Conservation (phyloP, 2,888 invertebrate species). For the Caenorhabditis sp. region DNA sequence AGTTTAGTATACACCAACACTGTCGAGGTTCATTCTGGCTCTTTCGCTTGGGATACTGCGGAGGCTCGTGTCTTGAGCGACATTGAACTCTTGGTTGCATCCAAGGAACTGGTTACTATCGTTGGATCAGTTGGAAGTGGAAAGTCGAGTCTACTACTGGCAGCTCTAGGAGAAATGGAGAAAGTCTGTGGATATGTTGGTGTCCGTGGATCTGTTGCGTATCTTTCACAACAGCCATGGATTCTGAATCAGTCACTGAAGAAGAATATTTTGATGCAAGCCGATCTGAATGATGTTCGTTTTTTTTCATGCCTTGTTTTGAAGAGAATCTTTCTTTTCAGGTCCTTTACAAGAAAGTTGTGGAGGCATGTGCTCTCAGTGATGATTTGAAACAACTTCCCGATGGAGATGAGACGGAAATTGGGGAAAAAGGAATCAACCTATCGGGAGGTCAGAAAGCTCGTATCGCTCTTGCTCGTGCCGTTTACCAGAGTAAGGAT, state of each 20-base stretch:
- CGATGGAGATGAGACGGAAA: constrained; percentile 80
- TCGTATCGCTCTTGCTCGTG: constrained; percentile 93
- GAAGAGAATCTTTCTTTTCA: no score
- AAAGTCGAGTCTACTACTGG: constrained; percentile 72
- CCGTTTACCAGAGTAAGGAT: constrained; percentile 92
- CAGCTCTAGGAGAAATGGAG: constrained; percentile 86
- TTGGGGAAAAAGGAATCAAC: constrained; percentile 83
- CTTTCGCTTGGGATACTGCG: constrained; percentile 67
- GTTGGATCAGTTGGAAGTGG: constrained; percentile 74
- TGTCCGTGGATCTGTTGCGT: constrained; percentile 87
- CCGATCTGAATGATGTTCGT: constrained; percentile 54
- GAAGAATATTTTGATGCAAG: constrained; percentile 88
- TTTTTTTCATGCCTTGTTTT: not conserved
- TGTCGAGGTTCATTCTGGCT: constrained; percentile 65
- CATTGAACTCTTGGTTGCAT: constrained; percentile 57
- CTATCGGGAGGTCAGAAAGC: constrained; percentile 82
- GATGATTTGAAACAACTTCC: constrained; percentile 78
- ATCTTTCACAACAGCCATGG: constrained; percentile 97
- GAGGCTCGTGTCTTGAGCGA: constrained; percentile 57
- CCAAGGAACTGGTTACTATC: constrained; percentile 66
- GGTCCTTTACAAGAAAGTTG: constrained; percentile 53
- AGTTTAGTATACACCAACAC: constrained; percentile 64
- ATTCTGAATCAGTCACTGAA: constrained; percentile 94
- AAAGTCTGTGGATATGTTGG: constrained; percentile 77
- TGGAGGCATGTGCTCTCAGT: constrained; percentile 77